phyloP scores from a whole-genome alignment of 2,888 invertebrate species.

The Bhutanitis thaidina region DNA sequence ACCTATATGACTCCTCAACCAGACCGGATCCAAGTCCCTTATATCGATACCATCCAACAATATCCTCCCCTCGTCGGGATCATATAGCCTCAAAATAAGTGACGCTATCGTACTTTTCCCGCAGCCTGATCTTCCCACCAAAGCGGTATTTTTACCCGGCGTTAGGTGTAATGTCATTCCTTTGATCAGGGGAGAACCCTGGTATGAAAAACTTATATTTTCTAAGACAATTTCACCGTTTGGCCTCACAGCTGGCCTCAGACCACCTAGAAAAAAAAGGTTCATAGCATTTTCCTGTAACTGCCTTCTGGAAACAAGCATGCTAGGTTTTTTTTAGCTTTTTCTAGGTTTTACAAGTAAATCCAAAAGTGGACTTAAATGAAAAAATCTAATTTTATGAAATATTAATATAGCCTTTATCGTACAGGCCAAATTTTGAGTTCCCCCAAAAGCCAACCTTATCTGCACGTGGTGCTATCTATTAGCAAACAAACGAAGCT shows the following conservation, averaged over 20 bases:
- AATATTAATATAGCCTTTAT: no score
- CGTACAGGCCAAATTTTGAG: no score
- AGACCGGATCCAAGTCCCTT: slow-evolving; percentile 86
- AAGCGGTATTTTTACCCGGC: slow-evolving; percentile 86
- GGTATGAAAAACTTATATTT: slow-evolving; percentile 87
- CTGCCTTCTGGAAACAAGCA: no score
- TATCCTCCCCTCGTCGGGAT: slow-evolving; percentile 86
- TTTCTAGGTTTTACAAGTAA: no score
- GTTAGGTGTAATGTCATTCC: slow-evolving; percentile 83
- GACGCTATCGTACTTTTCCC: slow-evolving; percentile 96
- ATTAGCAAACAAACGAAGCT: no score
- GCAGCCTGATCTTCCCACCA: slow-evolving; percentile 94
- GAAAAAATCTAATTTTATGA: no score
- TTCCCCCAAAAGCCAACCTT: no score
- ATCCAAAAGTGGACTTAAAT: no score
- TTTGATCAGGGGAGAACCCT: slow-evolving; percentile 78
- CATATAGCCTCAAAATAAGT: slow-evolving; percentile 91
- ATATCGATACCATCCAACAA: slow-evolving; percentile 89
- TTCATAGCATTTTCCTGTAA: no score
- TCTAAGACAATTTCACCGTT: slow-evolving; percentile 87
- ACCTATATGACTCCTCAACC: slow-evolving; percentile 93
- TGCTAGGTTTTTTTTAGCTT: no score
- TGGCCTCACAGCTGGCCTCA: slow-evolving; percentile 73
- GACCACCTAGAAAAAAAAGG: slow-evolving; percentile 81
- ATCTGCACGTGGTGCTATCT: no score